Evolutionary conservation across 2,888 invertebrate genomes (phyloP).

Genomic region (Hoplodrina ambigua): DNA sequence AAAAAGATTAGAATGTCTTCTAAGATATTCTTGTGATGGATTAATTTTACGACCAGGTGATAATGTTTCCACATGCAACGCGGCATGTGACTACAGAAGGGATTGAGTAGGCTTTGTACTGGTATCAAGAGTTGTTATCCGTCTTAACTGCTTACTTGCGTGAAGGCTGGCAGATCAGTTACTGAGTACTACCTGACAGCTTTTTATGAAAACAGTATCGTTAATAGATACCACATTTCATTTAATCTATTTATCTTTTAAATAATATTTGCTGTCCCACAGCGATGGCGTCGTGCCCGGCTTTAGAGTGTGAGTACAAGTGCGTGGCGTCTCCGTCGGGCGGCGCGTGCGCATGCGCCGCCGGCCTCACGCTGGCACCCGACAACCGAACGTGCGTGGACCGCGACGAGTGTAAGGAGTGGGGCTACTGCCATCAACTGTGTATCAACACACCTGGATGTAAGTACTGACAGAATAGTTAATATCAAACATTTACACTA

Average conservation of each 20-base stretch:
- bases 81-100: not conserved
- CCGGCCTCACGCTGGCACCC: constrained; percentile 95
- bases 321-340: constrained; percentile 97
- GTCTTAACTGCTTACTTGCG: not conserved
- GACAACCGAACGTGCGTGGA: constrained; percentile 97
- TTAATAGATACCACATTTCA: too few relatives aligned
- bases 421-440: constrained; percentile 98
- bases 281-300: constrained; percentile 95
- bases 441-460: constrained; percentile 96
- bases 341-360: constrained; percentile 97
- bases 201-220: too few relatives aligned
- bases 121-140: not conserved
- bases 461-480: constrained; percentile 62
- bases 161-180: not conserved
- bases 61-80: not conserved
- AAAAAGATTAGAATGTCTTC: constrained; percentile 35
- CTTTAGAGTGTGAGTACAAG: constrained; percentile 96
- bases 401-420: constrained; percentile 97
- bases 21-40: constrained; percentile 9
- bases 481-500: too few relatives aligned
- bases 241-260: too few relatives aligned
- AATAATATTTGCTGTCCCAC: constrained; percentile 24
- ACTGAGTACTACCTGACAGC: too few relatives aligned
- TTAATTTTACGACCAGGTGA: constrained; percentile 2
- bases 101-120: not conserved